A percentile compares a stretch with the other conserved stretches of the same genome.
These are phyloP conservation scores for Frieseomelitta varia DNA, from an alignment of 1,140 invertebrate species.

Conservation along the genomic window DNA sequence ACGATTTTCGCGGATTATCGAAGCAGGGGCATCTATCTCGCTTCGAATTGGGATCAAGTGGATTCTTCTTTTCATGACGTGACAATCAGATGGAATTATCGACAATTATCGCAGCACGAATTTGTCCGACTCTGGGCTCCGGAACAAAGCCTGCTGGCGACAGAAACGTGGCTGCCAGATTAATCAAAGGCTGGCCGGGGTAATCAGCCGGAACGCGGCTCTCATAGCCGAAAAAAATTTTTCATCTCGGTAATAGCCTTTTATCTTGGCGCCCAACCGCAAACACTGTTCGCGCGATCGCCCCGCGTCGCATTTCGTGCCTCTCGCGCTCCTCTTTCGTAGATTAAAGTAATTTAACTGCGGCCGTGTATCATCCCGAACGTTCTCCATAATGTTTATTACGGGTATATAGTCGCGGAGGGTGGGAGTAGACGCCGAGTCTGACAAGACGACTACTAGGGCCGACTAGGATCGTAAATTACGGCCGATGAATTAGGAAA, in stretches of 20 bases:
- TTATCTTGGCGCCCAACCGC: conserved; percentile 24
- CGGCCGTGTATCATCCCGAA: conserved; percentile 57
- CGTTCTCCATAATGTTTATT: conserved; percentile 66
- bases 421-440: conserved; percentile 8
- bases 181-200: conserved; percentile 28
- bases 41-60: no score
- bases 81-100: no score
- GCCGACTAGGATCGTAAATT: conserved; percentile 51
- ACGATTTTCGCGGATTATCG: no score
- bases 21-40: no score
- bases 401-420: conserved; percentile 59
- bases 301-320: background rate
- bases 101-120: no score
- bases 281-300: background rate
- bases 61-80: no score
- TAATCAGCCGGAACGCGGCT: conserved; percentile 22
- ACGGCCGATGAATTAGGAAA: conserved; percentile 65
- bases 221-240: conserved; percentile 18
- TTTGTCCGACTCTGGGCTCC: no score
- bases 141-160: no score
- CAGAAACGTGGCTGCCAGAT: background rate
- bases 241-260: conserved; percentile 35
- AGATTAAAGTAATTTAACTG: conserved; percentile 65
- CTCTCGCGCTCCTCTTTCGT: background rate
- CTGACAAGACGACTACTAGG: conserved; percentile 25